Conservation (phyloP, 1,140 invertebrate genomes). For the Colletes latitarsis region DNA sequence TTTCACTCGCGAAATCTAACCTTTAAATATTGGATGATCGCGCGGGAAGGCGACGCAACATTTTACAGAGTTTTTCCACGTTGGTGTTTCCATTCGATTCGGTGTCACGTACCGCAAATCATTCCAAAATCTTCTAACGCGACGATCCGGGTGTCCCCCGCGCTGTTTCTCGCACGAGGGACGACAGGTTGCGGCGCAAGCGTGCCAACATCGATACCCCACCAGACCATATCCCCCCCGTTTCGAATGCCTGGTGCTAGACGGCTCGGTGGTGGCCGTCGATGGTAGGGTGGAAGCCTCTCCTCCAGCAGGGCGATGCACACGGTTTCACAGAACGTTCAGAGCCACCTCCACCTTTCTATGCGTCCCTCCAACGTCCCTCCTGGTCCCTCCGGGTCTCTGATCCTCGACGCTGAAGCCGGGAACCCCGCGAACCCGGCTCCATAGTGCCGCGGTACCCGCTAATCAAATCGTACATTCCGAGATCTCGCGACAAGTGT, state of each 20-base stretch:
- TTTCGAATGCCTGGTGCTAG: slow-evolving; percentile 17
- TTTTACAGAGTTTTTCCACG: neutral
- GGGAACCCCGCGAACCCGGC: slow-evolving; percentile 63
- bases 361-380: slow-evolving; percentile 56
- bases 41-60: too few relatives aligned
- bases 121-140: slow-evolving; percentile 57
- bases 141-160: slow-evolving; percentile 44
- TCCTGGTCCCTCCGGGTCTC: slow-evolving; percentile 44
- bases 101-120: slow-evolving; percentile 47
- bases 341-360: slow-evolving; percentile 62
- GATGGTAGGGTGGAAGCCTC: slow-evolving; percentile 63
- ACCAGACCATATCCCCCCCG: slow-evolving; percentile 60
- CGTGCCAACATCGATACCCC: slow-evolving; percentile 67
- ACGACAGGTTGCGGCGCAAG: slow-evolving; percentile 67
- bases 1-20: too few relatives aligned
- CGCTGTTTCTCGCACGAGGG: slow-evolving; percentile 49
- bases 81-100: slow-evolving; percentile 28
- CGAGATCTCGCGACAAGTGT: slow-evolving; percentile 32
- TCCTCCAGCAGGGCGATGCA: slow-evolving; percentile 62
- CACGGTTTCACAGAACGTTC: slow-evolving; percentile 57
- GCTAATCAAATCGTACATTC: slow-evolving; percentile 75
- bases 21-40: too few relatives aligned
- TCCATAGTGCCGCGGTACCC: slow-evolving; percentile 72
- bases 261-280: slow-evolving; percentile 52
- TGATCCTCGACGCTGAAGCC: slow-evolving; percentile 41